A percentile compares a stretch with the other conserved stretches of the same genome.
Conservation (phyloP, 2,888 invertebrate species). For the Dasypolia templi region DNA sequence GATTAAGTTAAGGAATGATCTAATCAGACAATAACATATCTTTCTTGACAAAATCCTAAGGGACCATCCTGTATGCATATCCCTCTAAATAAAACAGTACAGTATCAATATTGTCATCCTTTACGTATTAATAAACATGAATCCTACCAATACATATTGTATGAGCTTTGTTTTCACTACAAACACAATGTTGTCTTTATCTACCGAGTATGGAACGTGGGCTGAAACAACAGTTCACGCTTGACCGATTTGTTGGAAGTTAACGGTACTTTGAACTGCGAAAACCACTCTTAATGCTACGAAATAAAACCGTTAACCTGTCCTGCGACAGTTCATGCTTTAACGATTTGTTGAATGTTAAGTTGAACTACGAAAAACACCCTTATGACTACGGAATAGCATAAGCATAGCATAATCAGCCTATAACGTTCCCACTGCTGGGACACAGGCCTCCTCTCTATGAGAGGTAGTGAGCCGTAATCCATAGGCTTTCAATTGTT, state of each 20-base stretch:
- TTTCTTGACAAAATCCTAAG: too few relatives aligned
- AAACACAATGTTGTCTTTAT: constrained; percentile 30
- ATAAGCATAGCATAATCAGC: too few relatives aligned
- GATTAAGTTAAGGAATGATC: too few relatives aligned
- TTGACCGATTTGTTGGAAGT: background rate
- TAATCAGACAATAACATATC: background rate
- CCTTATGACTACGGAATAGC: background rate
- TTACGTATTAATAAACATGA: constrained; percentile 12
- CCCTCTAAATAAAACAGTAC: constrained; percentile 9
- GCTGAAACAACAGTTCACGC: constrained; percentile 19
- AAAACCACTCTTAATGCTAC: background rate
- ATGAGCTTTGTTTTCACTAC: constrained; percentile 26
- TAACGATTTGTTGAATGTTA: background rate
- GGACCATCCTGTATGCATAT: background rate
- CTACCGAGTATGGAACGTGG: background rate
- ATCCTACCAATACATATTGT: constrained; percentile 2
- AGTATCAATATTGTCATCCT: background rate
- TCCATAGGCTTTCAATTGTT: too few relatives aligned
- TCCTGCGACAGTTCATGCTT: background rate
- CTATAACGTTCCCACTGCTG: too few relatives aligned
- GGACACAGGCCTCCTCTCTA: too few relatives aligned
- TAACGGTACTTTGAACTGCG: background rate
- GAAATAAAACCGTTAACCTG: background rate
- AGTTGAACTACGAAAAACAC: background rate
- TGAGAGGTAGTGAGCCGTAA: too few relatives aligned